Evolutionary conservation across 1,140 invertebrate species (phyloP).

Genomic region (Drusus annulatus): DNA sequence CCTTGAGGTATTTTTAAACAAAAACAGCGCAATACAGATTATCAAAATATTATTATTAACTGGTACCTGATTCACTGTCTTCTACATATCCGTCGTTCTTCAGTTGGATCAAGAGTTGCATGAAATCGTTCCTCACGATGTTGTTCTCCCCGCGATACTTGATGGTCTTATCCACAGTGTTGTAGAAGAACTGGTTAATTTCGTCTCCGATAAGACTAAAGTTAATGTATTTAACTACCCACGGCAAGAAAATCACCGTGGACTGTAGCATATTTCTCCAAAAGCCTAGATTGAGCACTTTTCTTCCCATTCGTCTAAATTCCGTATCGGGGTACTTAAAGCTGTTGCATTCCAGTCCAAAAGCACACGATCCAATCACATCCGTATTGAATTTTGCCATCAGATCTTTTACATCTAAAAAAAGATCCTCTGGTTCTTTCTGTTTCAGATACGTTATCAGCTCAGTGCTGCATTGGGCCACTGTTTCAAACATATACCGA

Average conservation of each 20-base stretch:
- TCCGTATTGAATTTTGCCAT: constrained; percentile 60
- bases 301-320: constrained; percentile 60
- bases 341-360: constrained; percentile 62
- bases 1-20: too few species aligned
- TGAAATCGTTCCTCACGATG: constrained; percentile 64
- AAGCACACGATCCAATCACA: constrained; percentile 62
- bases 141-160: constrained; percentile 64
- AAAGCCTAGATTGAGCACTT: constrained; percentile 47
- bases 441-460: constrained; percentile 61
- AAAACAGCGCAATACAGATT: too few species aligned
- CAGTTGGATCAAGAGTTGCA: constrained; percentile 65
- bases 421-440: constrained; percentile 21
- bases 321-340: constrained; percentile 57
- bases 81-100: constrained; percentile 58
- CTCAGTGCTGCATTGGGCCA: constrained; percentile 63
- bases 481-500: constrained; percentile 70
- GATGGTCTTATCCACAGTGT: constrained; percentile 63
- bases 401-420: constrained; percentile 60
- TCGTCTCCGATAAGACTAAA: constrained; percentile 59
- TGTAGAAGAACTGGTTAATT: constrained; percentile 64
- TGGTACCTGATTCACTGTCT: constrained; percentile 44
- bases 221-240: constrained; percentile 48
- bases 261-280: constrained; percentile 45
- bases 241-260: constrained; percentile 43
- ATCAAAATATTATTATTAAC: too few species aligned